Conservation (phyloP, 23 tunicate genomes). For the Halocynthia aurantium region DNA sequence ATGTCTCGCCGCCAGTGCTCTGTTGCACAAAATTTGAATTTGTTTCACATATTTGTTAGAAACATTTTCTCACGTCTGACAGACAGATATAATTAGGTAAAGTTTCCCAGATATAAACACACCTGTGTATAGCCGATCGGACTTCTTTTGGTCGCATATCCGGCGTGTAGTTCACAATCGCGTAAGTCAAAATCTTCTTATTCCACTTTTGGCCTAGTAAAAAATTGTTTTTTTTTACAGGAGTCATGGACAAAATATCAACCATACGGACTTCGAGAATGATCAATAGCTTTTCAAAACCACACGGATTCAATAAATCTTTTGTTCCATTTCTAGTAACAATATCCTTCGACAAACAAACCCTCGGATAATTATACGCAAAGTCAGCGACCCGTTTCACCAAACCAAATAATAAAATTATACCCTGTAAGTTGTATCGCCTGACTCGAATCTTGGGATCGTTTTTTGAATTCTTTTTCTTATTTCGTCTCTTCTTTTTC, state of each 20-base stretch:
- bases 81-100: no score
- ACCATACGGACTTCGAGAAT: no score
- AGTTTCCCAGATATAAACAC: not conserved
- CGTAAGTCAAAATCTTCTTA: conserved; percentile 49
- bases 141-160: conserved; percentile 60
- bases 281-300: not conserved
- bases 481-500: not conserved
- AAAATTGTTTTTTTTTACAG: not conserved
- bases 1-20: no score
- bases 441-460: conserved; percentile 9
- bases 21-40: no score
- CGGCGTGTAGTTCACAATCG: conserved; percentile 55
- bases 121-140: conserved; percentile 44
- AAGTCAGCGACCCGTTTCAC: no score
- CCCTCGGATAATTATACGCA: no score
- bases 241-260: no score
- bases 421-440: conserved; percentile 54
- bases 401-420: no score
- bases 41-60: no score
- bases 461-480: not conserved
- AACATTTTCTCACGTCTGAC: no score
- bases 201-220: conserved; percentile 53
- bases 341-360: no score
- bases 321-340: no score
- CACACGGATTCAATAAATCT: not conserved